Conservation (phyloP, 2,113 vertebrate genomes). For the Ranitomeya variabilis region DNA sequence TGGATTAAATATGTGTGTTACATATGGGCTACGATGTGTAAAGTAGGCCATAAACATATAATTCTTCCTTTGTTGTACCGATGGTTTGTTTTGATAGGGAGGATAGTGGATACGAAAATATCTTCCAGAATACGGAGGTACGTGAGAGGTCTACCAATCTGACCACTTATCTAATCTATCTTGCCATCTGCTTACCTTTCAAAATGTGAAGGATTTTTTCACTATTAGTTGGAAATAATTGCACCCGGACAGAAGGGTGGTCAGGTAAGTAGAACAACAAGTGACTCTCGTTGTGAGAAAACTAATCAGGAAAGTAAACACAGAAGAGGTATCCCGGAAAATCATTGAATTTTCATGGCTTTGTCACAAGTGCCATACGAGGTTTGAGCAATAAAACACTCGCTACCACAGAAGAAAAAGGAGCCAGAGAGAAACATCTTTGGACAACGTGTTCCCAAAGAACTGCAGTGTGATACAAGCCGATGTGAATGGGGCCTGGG, state of each 20-base stretch:
- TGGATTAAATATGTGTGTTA: no score
- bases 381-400: conserved; percentile 13
- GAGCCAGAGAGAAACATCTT: conserved; percentile 30
- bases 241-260: not conserved
- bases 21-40: no score
- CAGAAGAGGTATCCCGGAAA: not conserved
- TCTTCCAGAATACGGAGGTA: no score
- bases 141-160: no score
- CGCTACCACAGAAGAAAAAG: no score
- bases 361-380: not conserved
- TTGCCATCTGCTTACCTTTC: not conserved
- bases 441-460: conserved; percentile 48
- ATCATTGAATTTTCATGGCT: no score
- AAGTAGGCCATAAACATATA: no score
- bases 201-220: not conserved
- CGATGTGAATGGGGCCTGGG: not conserved
- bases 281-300: not conserved
- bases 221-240: not conserved
- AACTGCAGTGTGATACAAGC: conserved; percentile 42
- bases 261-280: not conserved
- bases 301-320: not conserved
- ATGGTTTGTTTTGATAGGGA: no score
- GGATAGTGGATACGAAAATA: no score
- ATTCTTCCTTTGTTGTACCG: no score
- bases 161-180: not conserved